Base-by-base conservation (phyloP, 2,797 vertebrate species). In the Rhabdophis nuchalis region DNA sequence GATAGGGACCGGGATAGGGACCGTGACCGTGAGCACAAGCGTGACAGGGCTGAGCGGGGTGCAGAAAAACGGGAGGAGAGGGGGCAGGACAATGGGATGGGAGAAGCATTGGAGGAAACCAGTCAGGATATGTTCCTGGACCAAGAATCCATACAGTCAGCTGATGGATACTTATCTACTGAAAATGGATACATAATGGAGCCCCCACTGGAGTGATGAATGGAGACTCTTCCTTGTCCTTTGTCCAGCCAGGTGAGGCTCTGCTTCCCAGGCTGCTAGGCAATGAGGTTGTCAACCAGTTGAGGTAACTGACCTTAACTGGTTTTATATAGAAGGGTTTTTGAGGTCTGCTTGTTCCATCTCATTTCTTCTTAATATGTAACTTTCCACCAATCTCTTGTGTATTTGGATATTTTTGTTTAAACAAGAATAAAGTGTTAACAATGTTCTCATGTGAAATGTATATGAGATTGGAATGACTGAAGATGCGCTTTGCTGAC, bases 131-230 rank as follows among this genome's bases (percentile, higher is more conserved):
- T 98, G 57, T 97, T 97, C 91, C 97, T 98, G 97, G 98, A 99
- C 95, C 97, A 98, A 87, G 98, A 99, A 97, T 97, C 97, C 0
- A 96, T 97, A 91, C 98, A 97, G 16, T 98, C 98, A 0, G 98
- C 98, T 0, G 98, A 99, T 0, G 98, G 98, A 50, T 99, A 98
- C 0, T 97, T 97, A 58, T 98, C 98, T 58, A 97, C 97, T 0
- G 97, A 97, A 93, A 99, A 61, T 95, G 99, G 99, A 41, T 99
- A 98, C 96, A 97, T 98, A 96, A 96, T 98, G 96, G 98, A 99
- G 94, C 94, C 97, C 0, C 97, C 97, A 0, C 97, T 96, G 36
- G 98, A 99, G 3, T 97, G 95, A 97, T 54, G n/a, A n/a, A n/a
- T n/a, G 23, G 46, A n/a, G 54, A 90, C 20, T 10, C 86, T 89